These are phyloP conservation scores for Sebastiscus tertius DNA, from an alignment of 2,797 vertebrate species.

Conservation along the genomic window DNA sequence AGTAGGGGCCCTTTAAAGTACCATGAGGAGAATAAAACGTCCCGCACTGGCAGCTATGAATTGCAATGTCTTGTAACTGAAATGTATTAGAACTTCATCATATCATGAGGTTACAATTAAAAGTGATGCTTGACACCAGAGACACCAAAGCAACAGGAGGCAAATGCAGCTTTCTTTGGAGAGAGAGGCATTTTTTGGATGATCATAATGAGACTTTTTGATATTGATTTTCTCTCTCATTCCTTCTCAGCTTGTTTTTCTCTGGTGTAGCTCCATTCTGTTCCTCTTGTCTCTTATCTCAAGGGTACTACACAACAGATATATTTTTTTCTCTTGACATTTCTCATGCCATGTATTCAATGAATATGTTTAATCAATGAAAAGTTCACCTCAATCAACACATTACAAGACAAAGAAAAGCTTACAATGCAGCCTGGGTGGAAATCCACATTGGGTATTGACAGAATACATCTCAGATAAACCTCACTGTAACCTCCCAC, in stretches of 20 bases:
- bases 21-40: background rate
- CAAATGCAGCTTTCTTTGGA: background rate
- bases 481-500: slow-evolving; percentile 19
- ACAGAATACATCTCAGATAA: slow-evolving; percentile 26
- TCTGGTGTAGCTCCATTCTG: too few relatives aligned
- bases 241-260: background rate
- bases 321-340: background rate
- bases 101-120: background rate
- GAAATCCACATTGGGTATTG: slow-evolving; percentile 20
- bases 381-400: slow-evolving; percentile 1
- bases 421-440: slow-evolving; percentile 2
- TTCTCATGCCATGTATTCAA: slow-evolving; percentile 3
- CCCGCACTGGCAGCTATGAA: background rate
- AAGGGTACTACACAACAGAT: background rate
- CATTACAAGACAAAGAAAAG: slow-evolving; percentile 8
- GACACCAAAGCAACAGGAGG: background rate
- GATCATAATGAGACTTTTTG: background rate
- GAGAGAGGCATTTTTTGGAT: background rate
- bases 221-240: background rate
- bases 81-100: background rate
- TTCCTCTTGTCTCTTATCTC: background rate
- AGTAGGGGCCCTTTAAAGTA: background rate
- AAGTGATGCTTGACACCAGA: background rate
- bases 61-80: background rate
- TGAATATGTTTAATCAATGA: slow-evolving; percentile 26